Conservation (phyloP, 2,797 vertebrate genomes). For the Pyrocephalus nanus region DNA sequence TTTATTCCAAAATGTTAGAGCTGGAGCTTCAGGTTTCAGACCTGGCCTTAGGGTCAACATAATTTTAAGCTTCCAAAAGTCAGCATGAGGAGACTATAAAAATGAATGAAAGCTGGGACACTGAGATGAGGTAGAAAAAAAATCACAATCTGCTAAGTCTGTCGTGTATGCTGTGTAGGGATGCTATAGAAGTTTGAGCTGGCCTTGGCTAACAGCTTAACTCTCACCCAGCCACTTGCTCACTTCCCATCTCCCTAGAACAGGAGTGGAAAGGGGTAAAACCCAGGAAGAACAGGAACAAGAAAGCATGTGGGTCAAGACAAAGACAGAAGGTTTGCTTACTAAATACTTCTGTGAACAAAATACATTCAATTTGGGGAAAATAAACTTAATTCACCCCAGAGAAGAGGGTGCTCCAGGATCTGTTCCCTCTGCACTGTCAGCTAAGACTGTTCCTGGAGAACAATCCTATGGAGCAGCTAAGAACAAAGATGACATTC, state of each 20-base stretch:
- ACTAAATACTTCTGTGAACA: neutral
- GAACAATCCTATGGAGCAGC: neutral
- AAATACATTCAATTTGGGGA: neutral
- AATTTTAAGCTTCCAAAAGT: neutral
- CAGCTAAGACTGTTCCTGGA: neutral
- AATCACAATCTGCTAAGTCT: neutral
- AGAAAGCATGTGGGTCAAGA: neutral
- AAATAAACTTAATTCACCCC: neutral
- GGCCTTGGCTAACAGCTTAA: neutral
- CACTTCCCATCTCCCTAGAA: neutral
- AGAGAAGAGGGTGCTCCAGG: neutral
- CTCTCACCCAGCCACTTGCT: neutral
- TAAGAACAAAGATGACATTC: neutral
- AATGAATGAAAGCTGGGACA: neutral
- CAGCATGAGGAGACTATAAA: neutral
- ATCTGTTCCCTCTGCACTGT: neutral
- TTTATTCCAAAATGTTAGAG: neutral
- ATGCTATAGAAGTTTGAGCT: neutral
- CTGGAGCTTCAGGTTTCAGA: neutral
- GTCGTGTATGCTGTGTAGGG: neutral
- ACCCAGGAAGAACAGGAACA: neutral
- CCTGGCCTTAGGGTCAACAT: neutral
- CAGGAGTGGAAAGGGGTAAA: neutral
- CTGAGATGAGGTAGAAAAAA: neutral
- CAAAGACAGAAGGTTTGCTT: neutral